These are phyloP conservation scores for Melanocharis versteri DNA, from an alignment of 2,113 vertebrate species.

Conservation along the genomic window DNA sequence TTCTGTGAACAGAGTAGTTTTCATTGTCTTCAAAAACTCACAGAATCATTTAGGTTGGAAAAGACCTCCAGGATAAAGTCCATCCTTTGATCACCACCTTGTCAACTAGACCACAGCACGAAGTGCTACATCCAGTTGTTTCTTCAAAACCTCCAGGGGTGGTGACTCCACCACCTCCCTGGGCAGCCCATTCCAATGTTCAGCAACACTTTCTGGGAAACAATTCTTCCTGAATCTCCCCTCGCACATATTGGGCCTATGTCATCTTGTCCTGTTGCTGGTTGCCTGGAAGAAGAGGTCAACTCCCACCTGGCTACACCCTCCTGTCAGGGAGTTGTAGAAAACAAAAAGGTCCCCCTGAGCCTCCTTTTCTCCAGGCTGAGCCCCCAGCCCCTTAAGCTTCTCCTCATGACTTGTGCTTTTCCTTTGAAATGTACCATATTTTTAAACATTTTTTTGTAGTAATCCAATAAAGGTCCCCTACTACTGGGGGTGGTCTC, in stretches of 20 bases:
- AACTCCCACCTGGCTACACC: no score
- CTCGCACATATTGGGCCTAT: neutral
- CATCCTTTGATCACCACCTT: neutral
- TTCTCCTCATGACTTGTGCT: neutral
- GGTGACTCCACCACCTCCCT: neutral
- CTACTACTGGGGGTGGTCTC: no score
- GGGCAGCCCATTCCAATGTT: neutral
- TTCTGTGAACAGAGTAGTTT: neutral
- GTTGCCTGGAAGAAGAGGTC: neutral
- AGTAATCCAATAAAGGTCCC: no score
- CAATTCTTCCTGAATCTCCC: neutral
- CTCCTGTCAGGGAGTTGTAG: neutral
- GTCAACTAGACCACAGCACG: neutral
- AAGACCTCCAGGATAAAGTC: neutral
- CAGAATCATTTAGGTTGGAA: neutral
- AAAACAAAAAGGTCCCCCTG: no score
- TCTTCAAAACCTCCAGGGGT: neutral
- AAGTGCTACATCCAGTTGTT: neutral
- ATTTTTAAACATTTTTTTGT: neutral
- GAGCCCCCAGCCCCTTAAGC: no score
- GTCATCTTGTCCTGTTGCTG: neutral
- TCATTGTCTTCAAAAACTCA: neutral
- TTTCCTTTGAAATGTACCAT: neutral
- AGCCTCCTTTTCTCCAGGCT: neutral
- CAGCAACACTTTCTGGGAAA: neutral